Evolutionary conservation across 2,888 invertebrate genomes (phyloP).

Genomic region (Leptogaster cylindrica): DNA sequence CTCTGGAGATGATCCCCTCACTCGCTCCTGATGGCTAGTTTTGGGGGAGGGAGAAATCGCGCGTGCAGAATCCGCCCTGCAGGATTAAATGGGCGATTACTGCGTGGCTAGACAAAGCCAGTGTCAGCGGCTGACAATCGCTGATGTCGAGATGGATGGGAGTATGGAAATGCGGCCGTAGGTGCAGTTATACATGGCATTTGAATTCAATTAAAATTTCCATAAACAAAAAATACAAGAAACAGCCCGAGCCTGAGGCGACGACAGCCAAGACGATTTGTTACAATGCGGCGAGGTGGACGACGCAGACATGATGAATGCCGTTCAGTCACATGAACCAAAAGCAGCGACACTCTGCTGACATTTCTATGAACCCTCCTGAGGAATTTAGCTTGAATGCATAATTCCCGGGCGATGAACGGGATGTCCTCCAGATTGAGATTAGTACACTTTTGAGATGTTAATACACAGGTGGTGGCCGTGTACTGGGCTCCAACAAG

Average conservation of each 20-base stretch:
- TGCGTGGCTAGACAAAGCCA: background rate
- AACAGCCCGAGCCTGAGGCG: conserved; percentile 5
- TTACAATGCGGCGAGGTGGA: conserved; percentile 10
- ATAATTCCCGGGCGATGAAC: conserved; percentile 20
- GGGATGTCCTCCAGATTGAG: conserved; percentile 16
- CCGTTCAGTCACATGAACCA: conserved; percentile 8
- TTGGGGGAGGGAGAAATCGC: no score
- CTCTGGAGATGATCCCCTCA: no score
- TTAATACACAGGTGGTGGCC: conserved; percentile 28
- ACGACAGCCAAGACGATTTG: conserved; percentile 33
- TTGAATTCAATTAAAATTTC: conserved; percentile 37
- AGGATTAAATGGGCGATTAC: no score
- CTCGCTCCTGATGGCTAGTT: no score
- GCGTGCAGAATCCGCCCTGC: no score
- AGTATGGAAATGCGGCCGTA: conserved; percentile 5
- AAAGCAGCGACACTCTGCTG: background rate
- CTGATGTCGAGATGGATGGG: conserved; percentile 8
- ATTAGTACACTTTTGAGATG: conserved; percentile 35
- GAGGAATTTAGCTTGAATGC: conserved; percentile 25
- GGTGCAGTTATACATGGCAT: conserved; percentile 9
- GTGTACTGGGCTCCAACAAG: background rate
- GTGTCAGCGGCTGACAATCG: conserved; percentile 18
- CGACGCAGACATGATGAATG: conserved; percentile 34
- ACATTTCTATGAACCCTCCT: conserved; percentile 20
- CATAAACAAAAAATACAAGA: no score